These are phyloP conservation scores for Yoshiicerus persimilis DNA, from an alignment of 1,140 invertebrate species.

Conservation along the genomic window DNA sequence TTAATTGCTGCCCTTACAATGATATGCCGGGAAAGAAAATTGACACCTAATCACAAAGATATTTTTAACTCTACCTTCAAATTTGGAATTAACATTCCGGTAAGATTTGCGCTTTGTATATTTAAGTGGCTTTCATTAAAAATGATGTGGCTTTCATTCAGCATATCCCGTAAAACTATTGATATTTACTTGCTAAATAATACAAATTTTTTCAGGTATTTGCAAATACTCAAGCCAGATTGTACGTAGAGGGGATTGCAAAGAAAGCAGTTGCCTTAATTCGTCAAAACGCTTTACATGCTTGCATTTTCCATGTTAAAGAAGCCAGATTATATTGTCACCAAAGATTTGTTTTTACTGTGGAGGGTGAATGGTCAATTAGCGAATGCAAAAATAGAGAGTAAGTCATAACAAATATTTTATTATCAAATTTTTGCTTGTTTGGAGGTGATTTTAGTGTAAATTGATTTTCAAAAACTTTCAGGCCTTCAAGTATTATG, in stretches of 20 bases:
- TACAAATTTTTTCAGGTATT: neutral
- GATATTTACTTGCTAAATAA: neutral
- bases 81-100: neutral
- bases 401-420: neutral
- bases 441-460: neutral
- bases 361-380: neutral
- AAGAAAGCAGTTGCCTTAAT: neutral
- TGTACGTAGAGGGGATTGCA: neutral
- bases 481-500: neutral
- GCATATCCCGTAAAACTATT: neutral
- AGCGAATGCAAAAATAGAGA: neutral
- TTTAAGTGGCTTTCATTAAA: neutral
- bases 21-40: neutral
- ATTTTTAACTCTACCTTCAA: neutral
- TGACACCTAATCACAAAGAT: neutral
- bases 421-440: neutral
- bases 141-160: neutral
- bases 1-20: neutral
- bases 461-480: neutral
- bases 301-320: neutral
- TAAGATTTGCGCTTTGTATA: neutral
- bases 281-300: neutral
- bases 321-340: neutral
- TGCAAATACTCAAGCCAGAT: neutral
- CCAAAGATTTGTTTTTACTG: neutral